Base-by-base conservation (phyloP, 1,140 invertebrate genomes). In the Callitettix versicolor region DNA sequence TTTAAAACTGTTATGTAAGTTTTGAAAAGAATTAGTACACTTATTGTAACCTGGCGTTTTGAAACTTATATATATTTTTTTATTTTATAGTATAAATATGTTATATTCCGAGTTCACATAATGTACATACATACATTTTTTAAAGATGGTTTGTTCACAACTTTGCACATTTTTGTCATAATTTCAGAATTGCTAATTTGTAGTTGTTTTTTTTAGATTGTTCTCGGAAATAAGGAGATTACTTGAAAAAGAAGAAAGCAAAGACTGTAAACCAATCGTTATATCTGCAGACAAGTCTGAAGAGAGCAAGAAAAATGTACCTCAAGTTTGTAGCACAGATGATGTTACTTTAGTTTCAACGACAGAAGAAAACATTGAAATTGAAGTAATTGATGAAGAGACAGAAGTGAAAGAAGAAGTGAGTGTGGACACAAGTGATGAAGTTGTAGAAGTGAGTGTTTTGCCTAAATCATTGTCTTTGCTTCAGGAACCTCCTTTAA, bases 261-360 rank as follows among this genome's bases (percentile, higher is more conserved):
- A 41, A 24, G 43, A 60, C 47, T 30, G 26, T 30, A 30, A 30
- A 4, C 9, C 26, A 9, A 30, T 4, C 3, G 26, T 30, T 30
- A 9, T 30, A 4, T 30, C 26, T 30, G 9, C 3, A 3, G 9
- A 4, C 26, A 30, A 30, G 9, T 3, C 9, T 30, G 26, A 30
- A 30, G 26, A 30, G 26, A 9, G 26, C 26, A 30, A 30, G 9
- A 9, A 30, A 30, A 57, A 38, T 48, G 49, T 42, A 58, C 42
- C 21, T 38, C 44, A 22, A 34, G 33, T 17, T 52, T 53, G 30
- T 50, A n/a, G n/a, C n/a, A 52, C 58, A 58, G 63, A 56, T 58
- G 33, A 46, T 24, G 40, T 51, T 3, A 30, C 26, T 3, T 30
- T 30, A 30, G 26, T 30, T 30, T 30, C 26, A 4, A 30, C 26